A percentile compares a stretch with the other conserved stretches of the same genome.
These are phyloP conservation scores for Athrips mouffetella DNA, from an alignment of 2,888 invertebrate genomes.

Conservation along the genomic window DNA sequence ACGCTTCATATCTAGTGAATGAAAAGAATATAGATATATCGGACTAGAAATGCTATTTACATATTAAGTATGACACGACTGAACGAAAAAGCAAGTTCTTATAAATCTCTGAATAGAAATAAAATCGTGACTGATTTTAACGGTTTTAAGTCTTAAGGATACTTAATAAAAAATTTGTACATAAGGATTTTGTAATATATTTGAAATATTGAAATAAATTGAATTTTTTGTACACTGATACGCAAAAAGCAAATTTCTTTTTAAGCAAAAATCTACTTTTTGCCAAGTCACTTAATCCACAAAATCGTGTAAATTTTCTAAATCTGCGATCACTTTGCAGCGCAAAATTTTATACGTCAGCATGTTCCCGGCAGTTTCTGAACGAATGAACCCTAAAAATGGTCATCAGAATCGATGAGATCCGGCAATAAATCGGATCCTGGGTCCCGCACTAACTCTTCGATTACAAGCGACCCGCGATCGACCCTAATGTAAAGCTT, in stretches of 20 bases:
- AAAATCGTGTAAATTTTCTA: no score
- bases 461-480: constrained; percentile 58
- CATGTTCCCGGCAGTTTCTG: background rate
- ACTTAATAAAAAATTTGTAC: background rate
- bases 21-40: background rate
- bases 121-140: constrained; percentile 11
- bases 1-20: background rate
- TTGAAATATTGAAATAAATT: no score
- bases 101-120: constrained; percentile 10
- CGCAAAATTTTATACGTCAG: no score
- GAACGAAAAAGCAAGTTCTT: background rate
- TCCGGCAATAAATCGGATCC: constrained; percentile 47
- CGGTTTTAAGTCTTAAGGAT: background rate
- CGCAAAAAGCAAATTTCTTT: no score
- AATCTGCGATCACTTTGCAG: no score
- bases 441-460: constrained; percentile 51
- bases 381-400: constrained; percentile 14
- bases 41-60: background rate
- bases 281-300: no score
- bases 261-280: no score
- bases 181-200: no score
- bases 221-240: no score
- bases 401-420: constrained; percentile 37
- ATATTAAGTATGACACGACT: background rate
- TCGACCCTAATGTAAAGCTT: constrained; percentile 42